These are phyloP conservation scores for Cephus sareptanus DNA, from an alignment of 2,888 invertebrate genomes.

Conservation along the genomic window DNA sequence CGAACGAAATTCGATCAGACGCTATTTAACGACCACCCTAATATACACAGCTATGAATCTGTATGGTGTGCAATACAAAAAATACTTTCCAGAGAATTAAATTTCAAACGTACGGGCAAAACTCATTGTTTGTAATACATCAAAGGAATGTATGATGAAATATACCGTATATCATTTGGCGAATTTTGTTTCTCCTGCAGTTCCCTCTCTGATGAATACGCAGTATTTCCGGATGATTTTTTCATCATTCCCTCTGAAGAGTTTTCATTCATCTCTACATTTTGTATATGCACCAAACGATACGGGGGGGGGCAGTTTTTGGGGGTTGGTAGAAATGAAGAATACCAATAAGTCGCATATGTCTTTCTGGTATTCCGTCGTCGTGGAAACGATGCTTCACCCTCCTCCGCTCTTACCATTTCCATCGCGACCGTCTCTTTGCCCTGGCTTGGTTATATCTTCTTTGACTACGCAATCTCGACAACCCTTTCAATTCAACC, in stretches of 20 bases:
- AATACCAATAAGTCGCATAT: neutral
- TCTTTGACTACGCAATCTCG: conserved; percentile 44
- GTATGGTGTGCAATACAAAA: neutral
- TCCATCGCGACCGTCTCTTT: neutral
- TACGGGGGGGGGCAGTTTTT: neutral
- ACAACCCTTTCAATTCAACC: conserved; percentile 44
- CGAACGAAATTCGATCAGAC: too few relatives aligned
- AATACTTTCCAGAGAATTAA: neutral
- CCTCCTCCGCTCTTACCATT: conserved; percentile 1
- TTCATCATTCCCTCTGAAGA: neutral
- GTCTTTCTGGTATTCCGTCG: neutral
- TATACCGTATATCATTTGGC: neutral
- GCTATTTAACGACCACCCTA: too few relatives aligned
- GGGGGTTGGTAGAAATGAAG: neutral
- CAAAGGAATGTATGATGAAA: neutral
- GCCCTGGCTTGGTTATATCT: conserved; percentile 28
- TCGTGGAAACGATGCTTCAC: conserved; percentile 18
- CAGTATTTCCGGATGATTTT: neutral
- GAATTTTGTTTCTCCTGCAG: neutral
- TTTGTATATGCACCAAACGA: neutral
- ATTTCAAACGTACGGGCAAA: neutral
- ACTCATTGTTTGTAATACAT: neutral
- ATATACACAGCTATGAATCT: neutral
- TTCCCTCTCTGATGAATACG: neutral
- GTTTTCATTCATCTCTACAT: neutral